A percentile compares a stretch with the other conserved stretches of the same genome.
Conservation (phyloP, 2,888 invertebrate species). For the Helobdella robusta region DNA sequence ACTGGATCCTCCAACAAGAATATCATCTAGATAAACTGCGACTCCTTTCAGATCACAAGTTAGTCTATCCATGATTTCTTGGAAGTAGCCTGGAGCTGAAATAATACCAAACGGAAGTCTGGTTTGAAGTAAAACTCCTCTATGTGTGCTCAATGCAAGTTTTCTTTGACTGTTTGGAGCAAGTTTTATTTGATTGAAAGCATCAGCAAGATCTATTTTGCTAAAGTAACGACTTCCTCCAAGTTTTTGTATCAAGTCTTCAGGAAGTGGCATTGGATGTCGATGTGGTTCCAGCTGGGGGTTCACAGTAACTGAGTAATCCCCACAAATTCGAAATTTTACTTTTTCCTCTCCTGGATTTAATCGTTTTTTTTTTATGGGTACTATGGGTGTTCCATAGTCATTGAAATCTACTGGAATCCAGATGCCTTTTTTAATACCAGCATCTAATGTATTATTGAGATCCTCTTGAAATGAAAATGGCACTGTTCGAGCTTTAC, state of each 20-base stretch:
- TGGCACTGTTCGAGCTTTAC: not conserved
- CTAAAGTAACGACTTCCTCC: not conserved
- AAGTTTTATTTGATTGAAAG: not conserved
- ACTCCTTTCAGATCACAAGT: conserved; percentile 12
- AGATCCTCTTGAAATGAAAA: conserved; percentile 1
- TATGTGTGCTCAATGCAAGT: not conserved
- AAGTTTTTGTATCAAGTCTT: not conserved
- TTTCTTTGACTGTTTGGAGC: not conserved
- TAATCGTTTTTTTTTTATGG: not conserved
- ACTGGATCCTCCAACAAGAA: conserved; percentile 6
- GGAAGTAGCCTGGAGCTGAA: conserved; percentile 8
- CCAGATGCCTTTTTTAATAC: not conserved
- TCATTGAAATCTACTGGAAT: not conserved
- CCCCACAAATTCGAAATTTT: not conserved
- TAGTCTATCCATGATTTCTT: conserved; percentile 6
- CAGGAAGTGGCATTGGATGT: not conserved
- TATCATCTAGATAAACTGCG: conserved; percentile 4
- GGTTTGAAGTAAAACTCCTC: not conserved
- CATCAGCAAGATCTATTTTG: conserved; percentile 7
- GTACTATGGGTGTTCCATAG: not conserved
- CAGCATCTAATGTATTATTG: too few species aligned
- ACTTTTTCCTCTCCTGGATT: too few species aligned
- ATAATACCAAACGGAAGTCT: conserved; percentile 7
- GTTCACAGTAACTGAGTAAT: not conserved
- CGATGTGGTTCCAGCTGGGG: not conserved